These are phyloP conservation scores for Torymus auratus DNA, from an alignment of 2,888 invertebrate genomes.

Conservation along the genomic window DNA sequence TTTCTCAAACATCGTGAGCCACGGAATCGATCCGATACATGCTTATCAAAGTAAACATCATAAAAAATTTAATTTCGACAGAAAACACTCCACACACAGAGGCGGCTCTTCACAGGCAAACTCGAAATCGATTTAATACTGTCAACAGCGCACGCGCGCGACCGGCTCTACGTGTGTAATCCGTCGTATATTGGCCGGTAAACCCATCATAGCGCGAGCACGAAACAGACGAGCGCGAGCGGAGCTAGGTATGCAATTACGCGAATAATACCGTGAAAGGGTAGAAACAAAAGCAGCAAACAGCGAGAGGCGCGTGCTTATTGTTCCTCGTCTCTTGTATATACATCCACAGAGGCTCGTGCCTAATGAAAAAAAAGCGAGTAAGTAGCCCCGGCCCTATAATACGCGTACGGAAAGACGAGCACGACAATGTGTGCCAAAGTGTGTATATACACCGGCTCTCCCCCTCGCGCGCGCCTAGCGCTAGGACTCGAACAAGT, in stretches of 20 bases:
- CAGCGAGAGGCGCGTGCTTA: conserved; percentile 14
- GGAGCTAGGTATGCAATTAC: conserved; percentile 39
- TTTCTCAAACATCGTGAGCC: no score
- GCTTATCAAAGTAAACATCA: no score
- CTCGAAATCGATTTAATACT: conserved; percentile 14
- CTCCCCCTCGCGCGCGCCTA: neutral
- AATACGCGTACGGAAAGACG: no score
- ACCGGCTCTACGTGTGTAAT: neutral
- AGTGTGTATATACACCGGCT: conserved; percentile 4
- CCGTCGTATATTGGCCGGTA: conserved; percentile 13
- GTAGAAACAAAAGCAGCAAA: conserved; percentile 31
- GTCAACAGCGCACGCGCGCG: conserved; percentile 7
- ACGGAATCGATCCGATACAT: no score
- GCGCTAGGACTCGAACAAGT: conserved; percentile 64
- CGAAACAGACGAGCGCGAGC: conserved; percentile 7
- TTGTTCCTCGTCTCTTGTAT: conserved; percentile 12
- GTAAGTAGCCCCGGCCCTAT: conserved; percentile 44
- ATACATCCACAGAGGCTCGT: conserved; percentile 48
- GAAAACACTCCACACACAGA: no score
- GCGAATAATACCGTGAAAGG: conserved; percentile 25
- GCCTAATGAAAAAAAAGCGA: conserved; percentile 72
- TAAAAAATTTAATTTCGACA: no score
- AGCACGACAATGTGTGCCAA: neutral
- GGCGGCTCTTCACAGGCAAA: neutral
- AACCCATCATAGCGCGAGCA: neutral